Conservation (phyloP, 2,113 vertebrate genomes). For the Chaenogobius annularis region DNA sequence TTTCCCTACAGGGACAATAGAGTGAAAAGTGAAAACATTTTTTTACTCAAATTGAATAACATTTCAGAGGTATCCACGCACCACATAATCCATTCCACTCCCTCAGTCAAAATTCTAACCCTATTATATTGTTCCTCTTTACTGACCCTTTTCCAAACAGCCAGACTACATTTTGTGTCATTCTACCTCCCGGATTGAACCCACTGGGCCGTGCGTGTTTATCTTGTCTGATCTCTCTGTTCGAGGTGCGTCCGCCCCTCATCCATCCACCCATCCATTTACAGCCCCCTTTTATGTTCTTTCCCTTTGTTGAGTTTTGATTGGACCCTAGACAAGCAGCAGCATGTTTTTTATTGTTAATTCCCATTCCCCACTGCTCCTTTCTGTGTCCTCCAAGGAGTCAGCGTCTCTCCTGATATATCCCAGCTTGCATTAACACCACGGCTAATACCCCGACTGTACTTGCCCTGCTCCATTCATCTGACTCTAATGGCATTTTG, state of each 20-base stretch:
- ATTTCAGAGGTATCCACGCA: too few species aligned
- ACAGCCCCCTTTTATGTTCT: slow-evolving; percentile 30
- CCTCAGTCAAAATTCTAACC: slow-evolving; percentile 11
- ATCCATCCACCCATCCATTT: slow-evolving; percentile 32
- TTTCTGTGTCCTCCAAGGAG: slow-evolving; percentile 7
- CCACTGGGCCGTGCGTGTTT: slow-evolving; percentile 53
- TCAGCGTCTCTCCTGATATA: slow-evolving; percentile 14
- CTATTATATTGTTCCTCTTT: slow-evolving; percentile 68
- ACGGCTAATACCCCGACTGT: slow-evolving; percentile 35
- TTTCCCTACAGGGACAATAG: too few species aligned
- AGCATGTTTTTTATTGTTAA: slow-evolving; percentile 25
- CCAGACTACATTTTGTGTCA: slow-evolving; percentile 43
- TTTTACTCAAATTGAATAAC: too few species aligned
- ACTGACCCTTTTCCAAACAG: slow-evolving; percentile 47
- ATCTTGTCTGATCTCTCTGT: slow-evolving; percentile 51
- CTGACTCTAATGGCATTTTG: slow-evolving; percentile 49
- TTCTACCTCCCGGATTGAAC: slow-evolving; percentile 41
- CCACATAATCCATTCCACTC: neutral
- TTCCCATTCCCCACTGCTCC: slow-evolving; percentile 27
- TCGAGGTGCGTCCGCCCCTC: slow-evolving; percentile 38
- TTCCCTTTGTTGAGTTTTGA: slow-evolving; percentile 32
- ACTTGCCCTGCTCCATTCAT: slow-evolving; percentile 31
- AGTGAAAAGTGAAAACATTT: too few species aligned
- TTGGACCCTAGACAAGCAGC: slow-evolving; percentile 29
- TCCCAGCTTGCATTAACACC: slow-evolving; percentile 49